A percentile compares a stretch with the other conserved stretches of the same genome.
These are phyloP conservation scores for Tholera decimalis DNA, from an alignment of 2,888 invertebrate species.

Conservation along the genomic window DNA sequence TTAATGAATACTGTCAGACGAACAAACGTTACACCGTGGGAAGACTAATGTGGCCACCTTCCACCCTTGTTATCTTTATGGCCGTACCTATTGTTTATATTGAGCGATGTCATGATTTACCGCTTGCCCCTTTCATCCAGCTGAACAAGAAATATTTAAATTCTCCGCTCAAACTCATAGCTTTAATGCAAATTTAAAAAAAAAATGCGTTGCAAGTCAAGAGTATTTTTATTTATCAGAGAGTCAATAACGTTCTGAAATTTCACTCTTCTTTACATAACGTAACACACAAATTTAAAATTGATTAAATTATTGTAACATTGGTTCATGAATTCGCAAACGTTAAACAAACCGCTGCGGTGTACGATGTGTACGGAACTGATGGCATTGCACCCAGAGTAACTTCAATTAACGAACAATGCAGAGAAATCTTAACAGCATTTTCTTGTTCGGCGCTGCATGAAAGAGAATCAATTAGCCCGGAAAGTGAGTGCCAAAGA, in stretches of 20 bases:
- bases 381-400: constrained; percentile 69
- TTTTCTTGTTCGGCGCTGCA: constrained; percentile 83
- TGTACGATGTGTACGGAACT: constrained; percentile 39
- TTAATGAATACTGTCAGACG: constrained; percentile 87
- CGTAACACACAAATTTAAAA: background rate
- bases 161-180: constrained; percentile 26
- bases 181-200: constrained; percentile 9
- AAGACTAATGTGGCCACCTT: constrained; percentile 85
- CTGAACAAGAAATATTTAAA: constrained; percentile 46
- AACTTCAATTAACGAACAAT: constrained; percentile 86
- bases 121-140: constrained; percentile 50
- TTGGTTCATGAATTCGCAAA: no score
- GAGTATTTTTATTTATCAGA: background rate
- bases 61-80: constrained; percentile 84
- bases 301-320: constrained; percentile 13
- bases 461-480: constrained; percentile 87
- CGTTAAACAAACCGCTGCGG: constrained; percentile 54
- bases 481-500: constrained; percentile 75
- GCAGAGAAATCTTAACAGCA: constrained; percentile 82
- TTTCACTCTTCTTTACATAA: background rate
- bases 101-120: constrained; percentile 79
- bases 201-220: no score
- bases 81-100: constrained; percentile 80
- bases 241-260: background rate
- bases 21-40: constrained; percentile 80